These are phyloP conservation scores for Istiophorus platypterus DNA, from an alignment of 2,113 vertebrate genomes.

Conservation along the genomic window DNA sequence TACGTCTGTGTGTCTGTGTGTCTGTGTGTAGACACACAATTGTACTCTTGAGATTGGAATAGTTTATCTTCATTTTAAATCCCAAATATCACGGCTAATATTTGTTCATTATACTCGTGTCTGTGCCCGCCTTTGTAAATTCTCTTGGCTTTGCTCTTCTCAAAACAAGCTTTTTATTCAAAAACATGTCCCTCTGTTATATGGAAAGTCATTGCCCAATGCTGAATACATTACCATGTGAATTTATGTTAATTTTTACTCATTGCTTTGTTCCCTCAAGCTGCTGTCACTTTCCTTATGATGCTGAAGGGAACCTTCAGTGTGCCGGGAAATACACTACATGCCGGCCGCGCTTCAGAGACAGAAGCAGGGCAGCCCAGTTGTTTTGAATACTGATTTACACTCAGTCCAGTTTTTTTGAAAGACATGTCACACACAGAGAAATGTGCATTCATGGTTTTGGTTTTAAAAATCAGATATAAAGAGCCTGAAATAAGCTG, in stretches of 20 bases:
- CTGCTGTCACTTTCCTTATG: constrained; percentile 64
- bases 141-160: constrained; percentile 54
- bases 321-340: constrained; percentile 18
- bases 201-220: constrained; percentile 63
- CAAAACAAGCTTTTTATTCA: constrained; percentile 46
- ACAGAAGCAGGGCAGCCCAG: constrained; percentile 22
- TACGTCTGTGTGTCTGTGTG: not conserved
- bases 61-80: constrained; percentile 70
- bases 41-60: constrained; percentile 54
- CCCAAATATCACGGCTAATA: constrained; percentile 66
- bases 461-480: not conserved
- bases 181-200: constrained; percentile 66
- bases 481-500: not conserved
- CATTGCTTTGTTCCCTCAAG: constrained; percentile 73
- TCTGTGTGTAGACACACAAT: constrained; percentile 21
- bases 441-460: constrained; percentile 5
- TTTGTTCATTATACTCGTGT: constrained; percentile 67
- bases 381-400: constrained; percentile 17
- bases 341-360: not conserved
- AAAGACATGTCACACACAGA: not conserved
- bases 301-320: constrained; percentile 54
- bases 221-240: constrained; percentile 80
- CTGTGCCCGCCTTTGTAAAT: constrained; percentile 47
- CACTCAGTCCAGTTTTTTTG: not conserved
- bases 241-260: constrained; percentile 78